Conservation (phyloP, 1,140 invertebrate species). For the Sweltsa coloradensis region DNA sequence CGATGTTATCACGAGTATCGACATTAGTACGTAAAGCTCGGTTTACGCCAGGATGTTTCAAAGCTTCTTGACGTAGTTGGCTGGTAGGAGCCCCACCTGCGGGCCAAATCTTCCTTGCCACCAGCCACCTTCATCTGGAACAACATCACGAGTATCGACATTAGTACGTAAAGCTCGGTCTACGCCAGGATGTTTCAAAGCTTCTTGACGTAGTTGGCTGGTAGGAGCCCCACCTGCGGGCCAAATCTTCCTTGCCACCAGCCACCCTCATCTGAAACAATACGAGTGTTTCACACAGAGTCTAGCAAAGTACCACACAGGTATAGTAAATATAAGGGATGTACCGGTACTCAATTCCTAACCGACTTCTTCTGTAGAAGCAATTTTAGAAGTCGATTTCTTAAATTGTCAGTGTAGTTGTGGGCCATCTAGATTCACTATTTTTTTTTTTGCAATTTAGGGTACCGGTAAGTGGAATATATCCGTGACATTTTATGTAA, state of each 20-base stretch:
- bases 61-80: slow-evolving; percentile 49
- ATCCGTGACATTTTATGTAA: too few species aligned
- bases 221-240: slow-evolving; percentile 49
- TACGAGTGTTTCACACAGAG: slow-evolving; percentile 11
- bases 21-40: too few species aligned
- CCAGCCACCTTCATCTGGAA: slow-evolving; percentile 56
- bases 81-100: slow-evolving; percentile 50
- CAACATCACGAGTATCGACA: too few species aligned
- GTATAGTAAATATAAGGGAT: slow-evolving; percentile 7
- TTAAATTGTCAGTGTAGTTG: not conserved
- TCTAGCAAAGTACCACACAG: slow-evolving; percentile 8
- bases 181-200: too few species aligned
- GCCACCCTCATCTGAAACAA: slow-evolving; percentile 47
- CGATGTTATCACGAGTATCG: too few species aligned
- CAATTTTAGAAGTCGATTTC: not conserved
- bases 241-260: slow-evolving; percentile 53
- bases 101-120: slow-evolving; percentile 46
- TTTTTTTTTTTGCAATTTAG: not conserved
- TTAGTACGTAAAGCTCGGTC: too few species aligned
- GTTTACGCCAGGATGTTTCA: too few species aligned
- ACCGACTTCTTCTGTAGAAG: not conserved
- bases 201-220: slow-evolving; percentile 52
- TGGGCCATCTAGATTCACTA: not conserved
- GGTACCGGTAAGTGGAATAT: too few species aligned
- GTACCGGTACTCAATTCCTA: not conserved